Evolutionary conservation across 1,140 invertebrate genomes (phyloP), one percentile per base, ranked within the genome.

Genomic region (Vollenhovia emeryi): DNA sequence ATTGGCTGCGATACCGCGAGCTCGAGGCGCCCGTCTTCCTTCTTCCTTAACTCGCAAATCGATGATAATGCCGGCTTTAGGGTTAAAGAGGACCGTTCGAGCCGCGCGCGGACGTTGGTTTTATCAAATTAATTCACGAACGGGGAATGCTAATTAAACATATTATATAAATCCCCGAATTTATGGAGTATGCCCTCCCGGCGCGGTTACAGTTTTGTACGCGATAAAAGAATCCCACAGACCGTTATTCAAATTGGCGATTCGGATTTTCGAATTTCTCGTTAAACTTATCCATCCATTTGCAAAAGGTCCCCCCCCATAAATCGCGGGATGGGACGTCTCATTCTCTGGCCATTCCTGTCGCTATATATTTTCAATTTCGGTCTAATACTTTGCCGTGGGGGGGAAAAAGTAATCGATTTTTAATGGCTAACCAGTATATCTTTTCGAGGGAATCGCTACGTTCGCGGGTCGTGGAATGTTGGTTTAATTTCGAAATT

Each of bases 161-260:
- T 75, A 48, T 48, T 48, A 64, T 15, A 33, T 33, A 33, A 45
- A 78, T 64, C n/a, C 2, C 13, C 5, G 11, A 40, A 60, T 24
- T 43, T 66, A 33, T 30, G 15, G 8, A 40, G 15, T 27, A 33
- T 36, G 36, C 18, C 18, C 27, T n/a, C 5, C 21, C 18, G 4
- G 5, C 8, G 36, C 8, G 36, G 24, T 76, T 78, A 64, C 21
- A 78, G 1, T 48, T 78, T 27, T n/a, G n/a, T 78, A n/a, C 36
- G 52, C 11, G 2, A 13, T 60, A 30, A 62, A 64, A 78, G 40
- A 62, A 78, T 3, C n/a, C 13, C 27, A 11, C 21, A 33, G 4
- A 30, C 66, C 43, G 18, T 6, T 64, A 78, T 78, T 36, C 11
- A 78, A 15, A 78, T 78, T 64, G 13, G 30, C n/a, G 43, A 62